A percentile compares a stretch with the other conserved stretches of the same genome.
Conservation (phyloP, 2,888 invertebrate species). For the Mamestra brassicae region DNA sequence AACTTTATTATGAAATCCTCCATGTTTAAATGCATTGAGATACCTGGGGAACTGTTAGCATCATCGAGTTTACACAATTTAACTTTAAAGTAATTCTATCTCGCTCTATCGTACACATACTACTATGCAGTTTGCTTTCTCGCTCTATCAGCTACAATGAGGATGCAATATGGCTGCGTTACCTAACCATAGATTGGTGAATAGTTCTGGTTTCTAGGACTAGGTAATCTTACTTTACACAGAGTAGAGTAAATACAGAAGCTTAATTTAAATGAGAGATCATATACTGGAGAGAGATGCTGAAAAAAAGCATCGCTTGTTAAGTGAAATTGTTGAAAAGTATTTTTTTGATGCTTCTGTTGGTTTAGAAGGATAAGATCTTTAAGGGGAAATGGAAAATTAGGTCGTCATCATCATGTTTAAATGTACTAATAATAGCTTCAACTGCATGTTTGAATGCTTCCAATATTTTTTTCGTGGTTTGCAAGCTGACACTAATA, state of each 20-base stretch:
- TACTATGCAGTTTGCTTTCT: constrained; percentile 10
- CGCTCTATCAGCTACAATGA: constrained; percentile 18
- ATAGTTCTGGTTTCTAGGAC: constrained; percentile 32
- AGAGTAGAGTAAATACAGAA: constrained; percentile 21
- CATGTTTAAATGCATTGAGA: constrained; percentile 3
- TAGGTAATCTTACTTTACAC: constrained; percentile 15
- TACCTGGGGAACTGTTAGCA: constrained; percentile 7
- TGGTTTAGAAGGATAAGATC: no score
- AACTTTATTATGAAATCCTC: constrained; percentile 20
- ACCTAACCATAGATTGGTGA: constrained; percentile 5
- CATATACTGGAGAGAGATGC: neutral
- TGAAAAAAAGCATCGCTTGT: neutral
- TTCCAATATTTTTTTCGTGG: no score
- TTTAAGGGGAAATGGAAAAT: no score
- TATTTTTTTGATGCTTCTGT: neutral
- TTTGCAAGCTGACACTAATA: no score
- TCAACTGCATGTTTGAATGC: no score
- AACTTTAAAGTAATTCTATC: constrained; percentile 13
- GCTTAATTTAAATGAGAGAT: neutral
- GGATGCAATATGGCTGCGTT: constrained; percentile 28
- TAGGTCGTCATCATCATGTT: no score
- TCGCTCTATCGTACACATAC: neutral
- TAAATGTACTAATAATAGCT: no score
- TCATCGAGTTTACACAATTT: constrained; percentile 3
- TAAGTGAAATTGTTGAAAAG: neutral